Base-by-base conservation (phyloP, 2,113 vertebrate genomes). In the Muntiacus reevesi region DNA sequence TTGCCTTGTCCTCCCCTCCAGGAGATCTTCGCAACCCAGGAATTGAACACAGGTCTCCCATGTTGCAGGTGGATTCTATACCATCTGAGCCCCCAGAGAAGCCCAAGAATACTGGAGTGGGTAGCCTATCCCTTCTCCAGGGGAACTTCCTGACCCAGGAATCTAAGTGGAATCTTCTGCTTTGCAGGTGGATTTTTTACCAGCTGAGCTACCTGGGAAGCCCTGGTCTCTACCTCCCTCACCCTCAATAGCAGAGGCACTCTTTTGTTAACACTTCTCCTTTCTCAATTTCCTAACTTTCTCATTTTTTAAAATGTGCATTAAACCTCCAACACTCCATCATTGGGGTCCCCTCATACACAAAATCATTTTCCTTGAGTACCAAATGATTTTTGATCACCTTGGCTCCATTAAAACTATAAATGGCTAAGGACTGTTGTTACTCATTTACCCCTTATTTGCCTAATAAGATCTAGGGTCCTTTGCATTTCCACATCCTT, bases 261-360 rank as follows among this genome's bases (percentile, higher is more conserved):
- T 82, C 30, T 67, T 95, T 62, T 33, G 36, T 45, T 62, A 60
- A 84, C 9, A 89, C 27, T 50, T 86, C 74, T 79, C 36, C 45
- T 86, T 79, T 79, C 79, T 89, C 33, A 91, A 19, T 92, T 93
- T 15, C 28, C 15, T 79, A 36, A 60, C 21, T 62, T 82, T 64
- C 8, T 52, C 7, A 88, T 91, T 88, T 95, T 78, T 87, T 6
- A 0, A 36, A 79, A 87, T 83, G 54, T 12, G 21, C 89, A 76
- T 90, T 59, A 74, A 91, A 25, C 27, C 14, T 59, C 54, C 23
- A 93, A 15, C 27, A 78, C 15, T 27, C 92, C 23, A 85, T 43
- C 55, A 36, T 1, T 76, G 47, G 52, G 19, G 28, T 64, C 2
- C 30, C 11, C 12, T 43, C 21, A n/a, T 45, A 45, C 21, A 36